These are phyloP conservation scores for Triplophysa siluroides DNA, from an alignment of 2,113 vertebrate genomes.

Conservation along the genomic window DNA sequence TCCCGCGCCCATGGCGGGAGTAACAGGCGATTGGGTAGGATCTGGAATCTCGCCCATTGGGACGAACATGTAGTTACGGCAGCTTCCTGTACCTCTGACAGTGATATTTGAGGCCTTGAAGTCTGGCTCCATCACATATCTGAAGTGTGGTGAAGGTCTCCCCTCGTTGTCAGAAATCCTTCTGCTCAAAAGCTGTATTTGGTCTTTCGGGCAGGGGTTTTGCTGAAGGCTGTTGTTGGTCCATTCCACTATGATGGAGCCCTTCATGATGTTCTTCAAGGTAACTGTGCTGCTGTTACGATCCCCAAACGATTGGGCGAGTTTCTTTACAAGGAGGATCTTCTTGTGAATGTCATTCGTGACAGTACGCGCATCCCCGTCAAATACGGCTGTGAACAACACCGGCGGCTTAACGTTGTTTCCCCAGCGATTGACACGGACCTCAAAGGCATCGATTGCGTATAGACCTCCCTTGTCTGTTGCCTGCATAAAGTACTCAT, in stretches of 20 bases:
- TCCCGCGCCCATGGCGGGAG: conserved; percentile 76
- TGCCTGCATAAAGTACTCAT: conserved; percentile 95
- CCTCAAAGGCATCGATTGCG: conserved; percentile 90
- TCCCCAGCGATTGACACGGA: conserved; percentile 86
- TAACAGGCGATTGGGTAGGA: conserved; percentile 62
- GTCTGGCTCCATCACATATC: conserved; percentile 82
- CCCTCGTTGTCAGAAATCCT: conserved; percentile 80
- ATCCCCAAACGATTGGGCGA: conserved; percentile 87
- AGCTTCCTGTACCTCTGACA: conserved; percentile 81
- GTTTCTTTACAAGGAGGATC: conserved; percentile 91
- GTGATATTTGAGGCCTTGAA: conserved; percentile 82
- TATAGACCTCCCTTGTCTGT: conserved; percentile 90
- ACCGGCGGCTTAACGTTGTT: conserved; percentile 82
- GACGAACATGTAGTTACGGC: conserved; percentile 84
- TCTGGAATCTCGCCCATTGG: conserved; percentile 71
- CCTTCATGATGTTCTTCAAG: conserved; percentile 84
- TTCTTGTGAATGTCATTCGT: conserved; percentile 87
- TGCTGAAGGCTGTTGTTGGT: conserved; percentile 90
- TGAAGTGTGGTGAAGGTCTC: conserved; percentile 73
- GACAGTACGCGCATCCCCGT: conserved; percentile 81
- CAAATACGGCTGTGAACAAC: conserved; percentile 83
- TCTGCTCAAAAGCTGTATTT: conserved; percentile 79
- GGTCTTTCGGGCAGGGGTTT: conserved; percentile 88
- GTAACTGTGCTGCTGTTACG: conserved; percentile 93
- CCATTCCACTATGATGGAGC: conserved; percentile 93